Percentiles rank a stretch among this genome's conserved stretches.
phyloP scores from a whole-genome alignment of 2,888 invertebrate genomes.

The Sinhomidia bicolor region DNA sequence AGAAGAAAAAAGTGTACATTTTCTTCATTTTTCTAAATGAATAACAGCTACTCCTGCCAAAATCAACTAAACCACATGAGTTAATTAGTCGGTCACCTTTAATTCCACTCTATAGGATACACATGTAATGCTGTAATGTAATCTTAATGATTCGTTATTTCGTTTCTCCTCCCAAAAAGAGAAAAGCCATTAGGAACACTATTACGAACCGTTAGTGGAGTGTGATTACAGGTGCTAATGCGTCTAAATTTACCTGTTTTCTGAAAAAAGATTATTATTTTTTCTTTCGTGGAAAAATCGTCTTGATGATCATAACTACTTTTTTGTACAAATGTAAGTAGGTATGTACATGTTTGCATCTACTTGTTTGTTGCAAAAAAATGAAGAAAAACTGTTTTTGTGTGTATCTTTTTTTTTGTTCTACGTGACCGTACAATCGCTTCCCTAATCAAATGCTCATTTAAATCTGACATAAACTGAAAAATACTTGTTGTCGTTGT shows the following conservation, averaged over 20 bases:
- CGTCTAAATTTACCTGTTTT: conserved; percentile 47
- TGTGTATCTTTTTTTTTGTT: not conserved
- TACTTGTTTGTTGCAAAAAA: not conserved
- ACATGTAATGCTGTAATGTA: not conserved
- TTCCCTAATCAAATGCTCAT: conserved; percentile 66
- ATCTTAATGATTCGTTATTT: not conserved
- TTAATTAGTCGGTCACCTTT: conserved; percentile 77
- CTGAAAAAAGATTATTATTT: not conserved
- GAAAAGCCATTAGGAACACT: conserved; percentile 26
- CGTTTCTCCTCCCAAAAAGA: not conserved
- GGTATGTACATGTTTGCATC: not conserved
- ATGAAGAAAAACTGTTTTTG: not conserved
- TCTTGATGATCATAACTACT: not conserved
- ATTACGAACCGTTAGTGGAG: conserved; percentile 48
- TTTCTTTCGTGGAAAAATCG: not conserved
- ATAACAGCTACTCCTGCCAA: not conserved
- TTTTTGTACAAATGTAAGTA: not conserved
- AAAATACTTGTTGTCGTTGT: conserved; percentile 35
- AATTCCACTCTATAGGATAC: not conserved
- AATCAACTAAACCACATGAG: conserved; percentile 60
- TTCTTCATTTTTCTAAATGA: not conserved
- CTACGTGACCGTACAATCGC: conserved; percentile 14
- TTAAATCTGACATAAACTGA: conserved; percentile 61
- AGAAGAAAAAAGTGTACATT: not conserved
- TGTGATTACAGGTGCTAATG: conserved; percentile 52